Evolutionary conservation across 35 echinoderm and acorn worm species (phyloP).

Genomic region (Holothuria glaberrima): DNA sequence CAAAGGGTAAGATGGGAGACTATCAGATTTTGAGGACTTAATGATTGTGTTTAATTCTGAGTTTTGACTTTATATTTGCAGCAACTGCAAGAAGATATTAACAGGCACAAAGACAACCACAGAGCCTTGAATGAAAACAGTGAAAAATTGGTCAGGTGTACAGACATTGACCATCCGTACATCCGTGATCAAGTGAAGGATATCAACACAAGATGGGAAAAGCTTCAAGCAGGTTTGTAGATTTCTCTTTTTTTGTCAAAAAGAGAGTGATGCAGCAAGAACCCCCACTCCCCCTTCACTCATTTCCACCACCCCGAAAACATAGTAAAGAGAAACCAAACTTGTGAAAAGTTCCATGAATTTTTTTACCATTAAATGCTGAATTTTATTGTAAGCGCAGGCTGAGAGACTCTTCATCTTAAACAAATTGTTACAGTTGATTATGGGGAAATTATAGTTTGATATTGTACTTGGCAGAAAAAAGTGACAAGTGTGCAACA

Average conservation of each 20-base stretch:
- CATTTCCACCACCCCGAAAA: background rate
- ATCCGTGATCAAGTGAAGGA: constrained; percentile 90
- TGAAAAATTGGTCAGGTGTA: constrained; percentile 74
- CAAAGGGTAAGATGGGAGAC: no score
- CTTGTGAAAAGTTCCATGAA: no score
- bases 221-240: constrained; percentile 75
- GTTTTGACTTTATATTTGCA: constrained; percentile 43
- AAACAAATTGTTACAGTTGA: no score
- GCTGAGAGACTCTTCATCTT: no score
- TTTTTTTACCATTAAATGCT: no score
- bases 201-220: constrained; percentile 89
- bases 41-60: no score
- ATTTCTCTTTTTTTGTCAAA: background rate
- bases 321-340: no score
- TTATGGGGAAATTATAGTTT: no score
- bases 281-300: background rate
- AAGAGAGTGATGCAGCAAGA: background rate
- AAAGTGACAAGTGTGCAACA: no score
- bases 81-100: constrained; percentile 97
- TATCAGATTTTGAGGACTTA: no score
- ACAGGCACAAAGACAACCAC: constrained; percentile 89
- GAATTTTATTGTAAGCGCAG: no score
- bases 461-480: no score
- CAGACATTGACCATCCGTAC: constrained; percentile 90
- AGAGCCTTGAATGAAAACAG: constrained; percentile 79